Evolutionary conservation across 2,113 vertebrate genomes (phyloP), one percentile per base, ranked within the genome.

Genomic region (Craseonycteris thonglongyai): DNA sequence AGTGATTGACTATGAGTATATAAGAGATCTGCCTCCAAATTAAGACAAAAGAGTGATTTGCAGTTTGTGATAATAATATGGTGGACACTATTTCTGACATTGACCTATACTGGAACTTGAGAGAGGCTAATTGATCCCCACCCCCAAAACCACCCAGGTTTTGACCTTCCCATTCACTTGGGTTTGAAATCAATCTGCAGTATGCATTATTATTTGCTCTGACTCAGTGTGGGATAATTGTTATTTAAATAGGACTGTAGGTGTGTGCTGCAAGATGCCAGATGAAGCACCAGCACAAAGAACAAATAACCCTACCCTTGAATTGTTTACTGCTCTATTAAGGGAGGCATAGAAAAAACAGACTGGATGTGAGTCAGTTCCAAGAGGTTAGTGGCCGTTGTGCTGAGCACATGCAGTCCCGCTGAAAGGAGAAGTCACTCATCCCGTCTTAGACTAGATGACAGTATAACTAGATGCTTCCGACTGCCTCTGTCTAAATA

Each of bases 171-270:
- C 0, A 0, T 58, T 95, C 45, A 49, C 33, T 83, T 68, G 40
- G 58, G 63, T 88, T 95, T 95, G 88, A 97, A 97, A 96, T 95
- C 92, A 96, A 95, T 78, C 92, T 95, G 72, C 51, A 68, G 71
- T 66, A 49, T 93, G 92, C 90, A 93, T 97, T 94, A 54, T 97
- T 95, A 96, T 96, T 95, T 96, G 76, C 69, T 96, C 92, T 96
- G 95, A 95, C 93, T 96, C 95, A 96, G 38, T 71, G 81, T 89
- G 81, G 69, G 93, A 94, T 95, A 95, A 97, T 95, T 93, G 96
- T 92, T 96, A 97, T 96, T 97, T 96, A 97, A 97, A 97, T 92
- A 94, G 84, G 66, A 71, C 88, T 63, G 94, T 95, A 95, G 96
- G 84, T 97, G 76, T 97, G 80, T 91, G 81, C 85, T 92, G 35